A percentile compares a stretch with the other conserved stretches of the same genome.
These are phyloP conservation scores for Quadroppia sp. DNA, from an alignment of 2,888 invertebrate genomes.

Conservation along the genomic window DNA sequence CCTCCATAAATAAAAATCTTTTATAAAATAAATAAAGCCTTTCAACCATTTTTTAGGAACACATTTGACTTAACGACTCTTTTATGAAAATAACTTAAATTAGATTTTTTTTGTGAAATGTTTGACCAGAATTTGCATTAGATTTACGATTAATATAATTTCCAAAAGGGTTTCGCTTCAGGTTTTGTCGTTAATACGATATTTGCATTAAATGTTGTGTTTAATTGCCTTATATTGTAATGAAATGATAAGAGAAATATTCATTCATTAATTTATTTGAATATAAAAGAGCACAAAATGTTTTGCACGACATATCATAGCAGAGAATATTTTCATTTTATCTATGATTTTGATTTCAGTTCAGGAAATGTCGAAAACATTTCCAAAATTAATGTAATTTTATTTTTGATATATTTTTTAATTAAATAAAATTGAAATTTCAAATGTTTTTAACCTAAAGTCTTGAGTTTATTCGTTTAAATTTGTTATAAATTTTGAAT, in stretches of 20 bases:
- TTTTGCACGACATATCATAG: neutral
- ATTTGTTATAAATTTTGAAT: too few species aligned
- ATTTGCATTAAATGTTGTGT: neutral
- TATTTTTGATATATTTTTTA: too few species aligned
- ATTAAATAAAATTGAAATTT: neutral
- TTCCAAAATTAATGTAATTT: neutral
- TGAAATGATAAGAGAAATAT: conserved; percentile 1
- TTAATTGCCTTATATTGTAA: neutral
- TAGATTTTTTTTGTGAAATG: neutral
- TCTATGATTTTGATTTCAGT: neutral
- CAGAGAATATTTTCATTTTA: neutral
- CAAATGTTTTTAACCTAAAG: neutral
- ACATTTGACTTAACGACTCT: neutral
- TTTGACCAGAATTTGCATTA: conserved; percentile 1
- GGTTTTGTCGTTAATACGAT: neutral
- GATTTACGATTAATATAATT: neutral
- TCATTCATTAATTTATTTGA: neutral
- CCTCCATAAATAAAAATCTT: neutral
- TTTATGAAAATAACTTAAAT: neutral
- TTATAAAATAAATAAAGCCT: neutral
- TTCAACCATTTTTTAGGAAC: neutral
- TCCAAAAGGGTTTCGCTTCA: neutral
- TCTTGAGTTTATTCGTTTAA: neutral
- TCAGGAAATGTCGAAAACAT: neutral
- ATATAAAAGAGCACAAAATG: neutral